Percentiles rank a stretch among this genome's conserved stretches.
These are phyloP conservation scores for Phthorimaea operculella DNA, from an alignment of 1,140 invertebrate genomes.

Conservation along the genomic window DNA sequence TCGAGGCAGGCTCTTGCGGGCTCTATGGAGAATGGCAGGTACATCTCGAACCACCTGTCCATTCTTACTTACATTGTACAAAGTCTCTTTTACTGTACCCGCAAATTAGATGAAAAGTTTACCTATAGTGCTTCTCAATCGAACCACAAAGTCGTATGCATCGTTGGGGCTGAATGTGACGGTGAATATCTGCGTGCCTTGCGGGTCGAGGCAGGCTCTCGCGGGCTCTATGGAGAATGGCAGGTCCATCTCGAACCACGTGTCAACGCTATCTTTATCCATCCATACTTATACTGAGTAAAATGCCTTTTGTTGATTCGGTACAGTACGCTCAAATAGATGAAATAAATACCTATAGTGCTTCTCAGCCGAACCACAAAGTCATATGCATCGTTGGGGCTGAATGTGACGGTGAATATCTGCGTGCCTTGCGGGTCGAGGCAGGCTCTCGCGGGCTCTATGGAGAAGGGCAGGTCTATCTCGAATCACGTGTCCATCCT, in stretches of 20 bases:
- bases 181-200: constrained; percentile 33
- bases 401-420: constrained; percentile 44
- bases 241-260: constrained; percentile 54
- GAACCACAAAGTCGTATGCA: constrained; percentile 49
- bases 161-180: constrained; percentile 51
- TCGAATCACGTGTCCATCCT: constrained; percentile 58
- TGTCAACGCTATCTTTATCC: constrained; percentile 55
- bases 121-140: constrained; percentile 52
- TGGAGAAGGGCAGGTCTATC: constrained; percentile 45
- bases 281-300: constrained; percentile 41
- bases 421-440: constrained; percentile 36
- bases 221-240: constrained; percentile 46
- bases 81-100: too few species aligned
- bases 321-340: too few species aligned
- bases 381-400: constrained; percentile 47
- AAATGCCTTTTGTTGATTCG: too few species aligned
- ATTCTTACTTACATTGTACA: constrained; percentile 34
- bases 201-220: constrained; percentile 42
- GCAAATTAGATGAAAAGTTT: not conserved
- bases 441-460: constrained; percentile 43
- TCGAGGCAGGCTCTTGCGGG: constrained; percentile 43
- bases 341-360: constrained; percentile 45
- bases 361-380: constrained; percentile 51
- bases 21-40: constrained; percentile 47
- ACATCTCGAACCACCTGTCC: constrained; percentile 57